Conservation (phyloP, 2,888 invertebrate species). For the Osmoderma eremita region DNA sequence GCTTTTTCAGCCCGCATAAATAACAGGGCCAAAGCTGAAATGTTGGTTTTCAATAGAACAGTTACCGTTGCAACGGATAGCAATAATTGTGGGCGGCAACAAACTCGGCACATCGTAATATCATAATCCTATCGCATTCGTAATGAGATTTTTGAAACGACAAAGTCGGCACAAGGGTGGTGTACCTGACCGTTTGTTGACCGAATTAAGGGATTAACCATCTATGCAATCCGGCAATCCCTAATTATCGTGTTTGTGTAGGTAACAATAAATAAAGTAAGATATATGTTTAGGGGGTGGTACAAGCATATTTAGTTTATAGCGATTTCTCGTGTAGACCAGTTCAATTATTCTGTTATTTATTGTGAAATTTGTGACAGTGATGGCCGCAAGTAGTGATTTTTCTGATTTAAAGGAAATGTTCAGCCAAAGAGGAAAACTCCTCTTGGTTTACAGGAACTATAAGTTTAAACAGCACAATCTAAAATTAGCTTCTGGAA, state of each 20-base stretch:
- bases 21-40: too few relatives aligned
- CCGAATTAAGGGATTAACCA: background rate
- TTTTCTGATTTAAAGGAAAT: conserved; percentile 6
- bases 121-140: background rate
- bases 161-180: background rate
- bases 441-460: background rate
- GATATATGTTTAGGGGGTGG: background rate
- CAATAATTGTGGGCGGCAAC: conserved; percentile 1
- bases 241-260: background rate
- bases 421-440: conserved; percentile 8
- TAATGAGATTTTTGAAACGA: background rate
- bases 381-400: background rate
- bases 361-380: background rate
- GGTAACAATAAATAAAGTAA: background rate
- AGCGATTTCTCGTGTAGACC: background rate
- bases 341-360: background rate
- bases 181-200: background rate
- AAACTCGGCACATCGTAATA: background rate
- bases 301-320: background rate
- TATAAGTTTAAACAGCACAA: conserved; percentile 9
- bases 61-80: too few relatives aligned
- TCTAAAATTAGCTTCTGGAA: conserved; percentile 1
- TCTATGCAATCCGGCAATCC: background rate
- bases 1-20: too few relatives aligned
- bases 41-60: too few relatives aligned